These are phyloP conservation scores for Aphidius gifuensis DNA, from an alignment of 1,140 invertebrate species.

Conservation along the genomic window DNA sequence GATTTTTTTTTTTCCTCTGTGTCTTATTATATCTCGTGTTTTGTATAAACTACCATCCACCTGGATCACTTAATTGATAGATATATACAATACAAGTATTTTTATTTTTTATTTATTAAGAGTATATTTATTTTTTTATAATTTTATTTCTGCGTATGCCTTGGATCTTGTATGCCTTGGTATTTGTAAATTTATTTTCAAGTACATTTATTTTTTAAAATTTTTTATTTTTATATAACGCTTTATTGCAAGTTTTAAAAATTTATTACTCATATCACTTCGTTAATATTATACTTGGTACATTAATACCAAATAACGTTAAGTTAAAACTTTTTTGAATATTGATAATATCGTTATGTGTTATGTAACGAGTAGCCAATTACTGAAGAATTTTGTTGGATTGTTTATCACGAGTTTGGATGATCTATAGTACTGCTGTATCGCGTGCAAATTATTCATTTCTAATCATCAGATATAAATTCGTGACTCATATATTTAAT, in stretches of 20 bases:
- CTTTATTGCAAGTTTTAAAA: background rate
- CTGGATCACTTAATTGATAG: constrained; percentile 23
- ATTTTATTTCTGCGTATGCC: constrained; percentile 1
- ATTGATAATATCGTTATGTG: constrained; percentile 24
- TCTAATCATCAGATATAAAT: background rate
- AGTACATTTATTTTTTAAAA: background rate
- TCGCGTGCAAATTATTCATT: background rate
- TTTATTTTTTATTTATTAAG: background rate
- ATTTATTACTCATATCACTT: constrained; percentile 22
- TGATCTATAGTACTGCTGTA: background rate
- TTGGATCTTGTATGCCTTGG: no score
- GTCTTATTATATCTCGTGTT: constrained; percentile 2
- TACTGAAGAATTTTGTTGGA: constrained; percentile 17
- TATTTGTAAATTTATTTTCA: background rate
- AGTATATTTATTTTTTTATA: no score
- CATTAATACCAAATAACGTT: constrained; percentile 18
- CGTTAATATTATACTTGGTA: constrained; percentile 19
- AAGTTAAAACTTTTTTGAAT: constrained; percentile 1
- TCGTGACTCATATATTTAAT: background rate
- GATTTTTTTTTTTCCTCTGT: background rate
- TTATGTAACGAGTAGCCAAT: constrained; percentile 26
- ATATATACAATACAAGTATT: constrained; percentile 14
- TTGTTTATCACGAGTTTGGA: constrained; percentile 16
- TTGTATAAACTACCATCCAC: background rate
- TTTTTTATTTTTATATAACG: constrained; percentile 8